Evolutionary conservation across 1,140 invertebrate species (phyloP), one percentile per base, ranked within the genome.

Genomic region (Thaumetopoea pityocampa): DNA sequence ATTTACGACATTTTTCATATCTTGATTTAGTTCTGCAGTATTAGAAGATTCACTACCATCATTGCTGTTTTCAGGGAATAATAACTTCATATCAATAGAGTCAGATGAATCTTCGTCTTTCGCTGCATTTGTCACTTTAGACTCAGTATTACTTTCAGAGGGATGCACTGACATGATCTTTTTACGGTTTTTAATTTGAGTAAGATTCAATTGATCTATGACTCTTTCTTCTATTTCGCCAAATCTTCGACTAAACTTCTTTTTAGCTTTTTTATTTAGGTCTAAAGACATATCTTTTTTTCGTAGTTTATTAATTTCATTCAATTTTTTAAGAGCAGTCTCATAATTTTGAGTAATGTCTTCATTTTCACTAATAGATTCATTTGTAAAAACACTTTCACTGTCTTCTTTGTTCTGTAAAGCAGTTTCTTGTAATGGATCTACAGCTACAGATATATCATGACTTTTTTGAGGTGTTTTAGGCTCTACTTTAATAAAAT

Each of bases 151-250:
- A 19, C 43, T 45, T 22, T 30, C 9, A 22, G 18, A 7, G 6
- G 18, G 5, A 19, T 16, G 3, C 11, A 10, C 12, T 8, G 23
- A 35, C 38, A 34, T 53, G 29, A 42, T 36, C 45, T 56, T 38
- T 29, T 60, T 50, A 14, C 33, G 27, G 43, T 61, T 51, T 33
- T 64, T 52, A 6, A 38, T 57, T 50, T 64, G 60, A n/a, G 79
- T 83, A 3, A 83, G 51, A 54, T 83, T 83, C n/a, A 83, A 51
- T 37, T 81, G 46, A 33, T 81, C 74, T 33, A 79, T 35, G 23
- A 79, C 59, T 20, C 59, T 19, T 8, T 49, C 40, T 34, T 44
- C n/a, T n/a, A n/a, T n/a, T n/a, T n/a, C n/a, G n/a, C n/a, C n/a
- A n/a, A n/a, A n/a, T n/a, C n/a, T n/a, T n/a, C n/a, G n/a, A n/a